A percentile compares a stretch with the other conserved stretches of the same genome.
Conservation (phyloP, 2,113 vertebrate genomes). For the Rissa tridactyla region DNA sequence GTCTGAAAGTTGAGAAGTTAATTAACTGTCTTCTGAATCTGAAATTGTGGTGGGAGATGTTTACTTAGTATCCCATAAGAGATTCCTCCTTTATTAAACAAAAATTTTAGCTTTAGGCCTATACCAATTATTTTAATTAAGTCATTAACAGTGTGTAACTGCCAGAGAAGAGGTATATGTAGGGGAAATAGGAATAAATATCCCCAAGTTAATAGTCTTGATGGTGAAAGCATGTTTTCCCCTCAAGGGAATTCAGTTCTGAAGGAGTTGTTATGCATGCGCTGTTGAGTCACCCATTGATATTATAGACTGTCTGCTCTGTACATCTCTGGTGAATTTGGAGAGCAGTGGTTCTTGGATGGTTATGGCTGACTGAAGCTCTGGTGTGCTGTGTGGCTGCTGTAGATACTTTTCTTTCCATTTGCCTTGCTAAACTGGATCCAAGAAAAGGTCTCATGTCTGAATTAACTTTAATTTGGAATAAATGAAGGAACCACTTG, state of each 20-base stretch:
- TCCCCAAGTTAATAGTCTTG: neutral
- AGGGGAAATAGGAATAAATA: neutral
- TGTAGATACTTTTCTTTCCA: neutral
- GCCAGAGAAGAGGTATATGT: neutral
- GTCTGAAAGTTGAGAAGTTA: slow-evolving; percentile 5
- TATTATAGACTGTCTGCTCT: neutral
- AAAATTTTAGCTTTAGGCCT: slow-evolving; percentile 30
- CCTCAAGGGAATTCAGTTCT: neutral
- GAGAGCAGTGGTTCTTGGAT: neutral
- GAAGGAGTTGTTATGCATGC: neutral
- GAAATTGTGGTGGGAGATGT: slow-evolving; percentile 19
- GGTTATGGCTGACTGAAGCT: neutral
- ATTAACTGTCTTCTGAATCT: slow-evolving; percentile 33
- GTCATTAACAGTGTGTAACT: slow-evolving; percentile 2
- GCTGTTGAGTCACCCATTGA: neutral
- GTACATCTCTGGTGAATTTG: neutral
- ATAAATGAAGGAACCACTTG: neutral
- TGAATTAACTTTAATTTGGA: neutral
- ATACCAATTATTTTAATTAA: slow-evolving; percentile 54
- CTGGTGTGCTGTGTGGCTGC: neutral
- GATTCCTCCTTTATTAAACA: slow-evolving; percentile 16
- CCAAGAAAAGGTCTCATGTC: neutral
- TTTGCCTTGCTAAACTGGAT: neutral
- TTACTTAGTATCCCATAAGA: slow-evolving; percentile 31
- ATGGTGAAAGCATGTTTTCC: neutral